Conservation (phyloP, 2,888 invertebrate species). For the Seira ritae region DNA sequence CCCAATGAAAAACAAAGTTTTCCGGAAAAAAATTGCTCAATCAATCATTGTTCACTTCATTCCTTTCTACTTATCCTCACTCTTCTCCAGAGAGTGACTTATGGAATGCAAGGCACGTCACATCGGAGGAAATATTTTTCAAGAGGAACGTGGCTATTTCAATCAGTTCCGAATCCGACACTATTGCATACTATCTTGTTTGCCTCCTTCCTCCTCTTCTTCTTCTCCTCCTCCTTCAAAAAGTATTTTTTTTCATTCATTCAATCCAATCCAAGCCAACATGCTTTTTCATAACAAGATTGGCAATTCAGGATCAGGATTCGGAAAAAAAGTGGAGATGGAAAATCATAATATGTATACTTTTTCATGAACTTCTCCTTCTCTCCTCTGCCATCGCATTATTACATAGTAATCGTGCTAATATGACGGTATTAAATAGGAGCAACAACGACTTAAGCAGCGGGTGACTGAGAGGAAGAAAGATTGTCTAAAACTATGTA, state of each 20-base stretch:
- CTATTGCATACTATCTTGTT: too few species aligned
- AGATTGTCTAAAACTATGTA: neutral
- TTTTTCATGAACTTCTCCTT: too few species aligned
- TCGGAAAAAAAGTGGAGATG: too few species aligned
- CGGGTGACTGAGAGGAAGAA: conserved; percentile 30
- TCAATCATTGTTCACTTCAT: conserved; percentile 13
- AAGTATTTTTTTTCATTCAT: too few species aligned
- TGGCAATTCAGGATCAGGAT: neutral
- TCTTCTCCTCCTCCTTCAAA: conserved; percentile 12
- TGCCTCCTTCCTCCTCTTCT: too few species aligned
- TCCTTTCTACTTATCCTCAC: too few species aligned
- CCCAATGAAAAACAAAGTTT: neutral
- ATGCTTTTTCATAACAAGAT: neutral
- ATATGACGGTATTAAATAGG: conserved; percentile 38
- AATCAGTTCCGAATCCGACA: too few species aligned
- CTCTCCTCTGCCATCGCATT: neutral
- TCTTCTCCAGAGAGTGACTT: neutral
- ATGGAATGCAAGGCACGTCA: conserved; percentile 13
- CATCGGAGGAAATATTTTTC: neutral
- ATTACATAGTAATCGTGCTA: conserved; percentile 15
- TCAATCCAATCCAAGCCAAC: too few species aligned
- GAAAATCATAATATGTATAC: conserved; percentile 8
- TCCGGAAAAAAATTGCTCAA: neutral
- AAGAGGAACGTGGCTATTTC: too few species aligned
- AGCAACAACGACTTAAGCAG: conserved; percentile 47